phyloP scores from a whole-genome alignment of 2,113 vertebrate genomes.

The Oryzias celebensis region DNA sequence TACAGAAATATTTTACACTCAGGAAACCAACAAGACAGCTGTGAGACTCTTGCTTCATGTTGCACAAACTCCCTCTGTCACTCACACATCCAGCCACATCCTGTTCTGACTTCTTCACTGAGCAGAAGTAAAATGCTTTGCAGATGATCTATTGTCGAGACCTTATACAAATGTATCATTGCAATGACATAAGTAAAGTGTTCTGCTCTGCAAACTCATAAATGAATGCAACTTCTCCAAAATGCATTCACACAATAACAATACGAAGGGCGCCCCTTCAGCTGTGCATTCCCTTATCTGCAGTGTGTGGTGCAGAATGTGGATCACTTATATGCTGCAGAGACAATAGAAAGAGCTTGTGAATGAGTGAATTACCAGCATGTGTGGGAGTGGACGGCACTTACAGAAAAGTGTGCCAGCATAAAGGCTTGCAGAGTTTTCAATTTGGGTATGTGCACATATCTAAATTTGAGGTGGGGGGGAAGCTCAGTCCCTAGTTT shows the following conservation, averaged over 20 bases:
- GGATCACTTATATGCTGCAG: conserved; percentile 4
- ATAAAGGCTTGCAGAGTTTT: background rate
- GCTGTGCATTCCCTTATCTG: conserved; percentile 3
- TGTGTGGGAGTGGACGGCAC: conserved; percentile 21
- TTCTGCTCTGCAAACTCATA: background rate
- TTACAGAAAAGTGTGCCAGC: conserved; percentile 5
- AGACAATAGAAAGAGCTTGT: conserved; percentile 8
- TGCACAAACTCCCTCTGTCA: conserved; percentile 10
- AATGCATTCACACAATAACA: background rate
- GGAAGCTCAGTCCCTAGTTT: conserved; percentile 15
- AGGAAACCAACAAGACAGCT: conserved; percentile 39
- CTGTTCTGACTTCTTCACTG: conserved; percentile 43
- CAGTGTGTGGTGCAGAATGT: conserved; percentile 13
- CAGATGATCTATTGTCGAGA: conserved; percentile 10
- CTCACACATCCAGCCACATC: conserved; percentile 49
- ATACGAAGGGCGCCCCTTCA: background rate
- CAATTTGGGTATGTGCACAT: background rate
- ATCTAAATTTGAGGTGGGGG: background rate
- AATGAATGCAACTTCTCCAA: background rate
- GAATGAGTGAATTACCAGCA: conserved; percentile 1
- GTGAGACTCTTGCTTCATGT: background rate
- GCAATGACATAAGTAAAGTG: conserved; percentile 3
- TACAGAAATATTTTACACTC: background rate
- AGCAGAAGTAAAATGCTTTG: conserved; percentile 17
- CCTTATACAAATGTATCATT: conserved; percentile 17